Base-by-base conservation (phyloP, 2,113 vertebrate species). In the Paramormyrops kingsleyae region DNA sequence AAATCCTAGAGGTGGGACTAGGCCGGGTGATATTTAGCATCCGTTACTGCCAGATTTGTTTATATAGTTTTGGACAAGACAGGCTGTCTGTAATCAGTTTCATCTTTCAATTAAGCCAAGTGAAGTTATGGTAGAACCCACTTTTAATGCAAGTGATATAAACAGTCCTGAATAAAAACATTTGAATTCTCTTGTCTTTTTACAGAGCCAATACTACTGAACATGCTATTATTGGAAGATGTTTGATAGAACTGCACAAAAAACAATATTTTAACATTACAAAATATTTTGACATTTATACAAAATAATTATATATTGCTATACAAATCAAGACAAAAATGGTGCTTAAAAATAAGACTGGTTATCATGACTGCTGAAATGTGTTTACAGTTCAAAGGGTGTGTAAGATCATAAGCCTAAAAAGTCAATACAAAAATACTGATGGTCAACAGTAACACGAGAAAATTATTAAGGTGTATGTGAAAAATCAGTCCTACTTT, bases 401-500 rank as follows among this genome's bases (percentile, higher is more conserved):
- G 35, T 80, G 10, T 3, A 80, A 17, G 17, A 80, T 62, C 24
- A 62, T 80, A 80, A 17, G 70, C 17, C 10, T 24, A 39, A 77
- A 17, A 77, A 77, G 74, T 39, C 35, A 80, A 42, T 80, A 39
- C 74, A 80, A 13, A 66, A 70, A 70, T 70, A 12, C n/a, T 31
- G 62, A 70, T 70, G 74, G 35, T 39, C 15, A 80, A 39, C 15
- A 80, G 35, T 19, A 46, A 85, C n/a, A 84, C 19, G n/a, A 50
- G 10, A 13, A 86, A 5, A 86, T 49, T n/a, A 10, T 49, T 6
- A 87, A 4, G 47, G n/a, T 21, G 46, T 10, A 53, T 56, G 13
- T 56, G n/a, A n/a, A 52, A 19, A n/a, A 87, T 53, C 85, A 87
- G 85, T 35, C n/a, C 19, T 87, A 39, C 50, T 56, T 87, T 87